Conservation (phyloP, 1,140 invertebrate genomes). For the Chionoecetes opilio region DNA sequence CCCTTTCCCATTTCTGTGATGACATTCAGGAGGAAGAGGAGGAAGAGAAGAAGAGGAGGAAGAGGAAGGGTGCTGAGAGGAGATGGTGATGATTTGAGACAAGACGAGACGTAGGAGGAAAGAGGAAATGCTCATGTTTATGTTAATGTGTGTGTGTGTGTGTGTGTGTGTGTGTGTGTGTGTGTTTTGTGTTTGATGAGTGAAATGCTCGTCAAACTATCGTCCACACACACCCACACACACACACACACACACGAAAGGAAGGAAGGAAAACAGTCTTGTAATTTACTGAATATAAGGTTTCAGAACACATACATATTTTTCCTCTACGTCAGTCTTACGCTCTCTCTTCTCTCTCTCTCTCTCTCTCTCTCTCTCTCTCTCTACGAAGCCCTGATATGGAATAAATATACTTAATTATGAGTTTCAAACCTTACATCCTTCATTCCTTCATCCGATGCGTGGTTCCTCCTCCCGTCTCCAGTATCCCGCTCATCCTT, state of each 20-base stretch:
- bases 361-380: too few species aligned
- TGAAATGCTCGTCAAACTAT: too few species aligned
- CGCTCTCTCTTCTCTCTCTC: background rate
- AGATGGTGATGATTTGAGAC: background rate
- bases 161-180: too few species aligned
- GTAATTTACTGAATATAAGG: background rate
- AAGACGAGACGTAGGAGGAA: background rate
- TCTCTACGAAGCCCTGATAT: background rate
- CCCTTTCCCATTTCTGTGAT: conserved; percentile 63
- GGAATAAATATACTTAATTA: background rate
- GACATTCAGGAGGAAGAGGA: conserved; percentile 29
- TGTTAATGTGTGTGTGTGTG: background rate
- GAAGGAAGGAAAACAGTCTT: background rate
- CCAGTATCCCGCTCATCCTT: background rate
- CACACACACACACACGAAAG: background rate
- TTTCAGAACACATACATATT: background rate
- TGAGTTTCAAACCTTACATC: background rate
- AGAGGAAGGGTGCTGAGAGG: background rate
- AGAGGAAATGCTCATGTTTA: background rate
- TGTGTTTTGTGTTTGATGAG: too few species aligned
- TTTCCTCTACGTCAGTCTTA: background rate
- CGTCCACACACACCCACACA: background rate
- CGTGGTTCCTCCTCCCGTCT: background rate
- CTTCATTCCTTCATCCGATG: background rate
- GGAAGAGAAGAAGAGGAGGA: background rate